Percentiles rank a stretch among this genome's conserved stretches.
phyloP scores from a whole-genome alignment of 2,888 invertebrate genomes.

The Apotomis betuletana region DNA sequence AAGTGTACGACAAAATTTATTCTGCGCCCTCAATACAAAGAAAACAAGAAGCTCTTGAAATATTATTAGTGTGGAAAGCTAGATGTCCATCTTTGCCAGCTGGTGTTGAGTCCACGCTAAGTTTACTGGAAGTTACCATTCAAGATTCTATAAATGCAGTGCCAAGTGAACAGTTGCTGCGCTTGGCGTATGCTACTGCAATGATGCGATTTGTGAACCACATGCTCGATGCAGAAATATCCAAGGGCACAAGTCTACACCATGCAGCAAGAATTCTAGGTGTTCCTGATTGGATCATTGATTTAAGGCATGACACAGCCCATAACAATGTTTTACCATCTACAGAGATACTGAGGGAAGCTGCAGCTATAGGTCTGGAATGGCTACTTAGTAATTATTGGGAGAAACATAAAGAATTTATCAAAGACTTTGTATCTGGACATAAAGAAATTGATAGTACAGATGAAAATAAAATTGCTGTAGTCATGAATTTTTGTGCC shows the following conservation, averaged over 20 bases:
- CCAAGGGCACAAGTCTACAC: slow-evolving; percentile 80
- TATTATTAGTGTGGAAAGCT: slow-evolving; percentile 83
- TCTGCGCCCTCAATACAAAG: slow-evolving; percentile 54
- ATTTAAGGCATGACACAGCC: slow-evolving; percentile 90
- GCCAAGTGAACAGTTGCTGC: slow-evolving; percentile 73
- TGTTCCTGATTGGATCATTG: slow-evolving; percentile 91
- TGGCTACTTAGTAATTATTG: slow-evolving; percentile 89
- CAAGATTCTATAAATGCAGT: slow-evolving; percentile 59
- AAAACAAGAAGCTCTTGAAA: slow-evolving; percentile 72
- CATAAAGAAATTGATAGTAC: slow-evolving; percentile 53
- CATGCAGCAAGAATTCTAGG: slow-evolving; percentile 85
- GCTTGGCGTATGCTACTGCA: slow-evolving; percentile 85
- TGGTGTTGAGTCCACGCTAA: slow-evolving; percentile 85
- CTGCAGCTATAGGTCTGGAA: slow-evolving; percentile 83
- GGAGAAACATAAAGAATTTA: slow-evolving; percentile 79
- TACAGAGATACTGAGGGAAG: slow-evolving; percentile 84
- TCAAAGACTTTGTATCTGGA: slow-evolving; percentile 73
- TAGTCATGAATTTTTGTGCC: slow-evolving; percentile 67
- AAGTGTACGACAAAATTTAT: slow-evolving; percentile 76
- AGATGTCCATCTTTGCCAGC: slow-evolving; percentile 82
- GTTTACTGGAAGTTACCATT: slow-evolving; percentile 80
- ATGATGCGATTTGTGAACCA: slow-evolving; percentile 87
- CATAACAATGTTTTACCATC: slow-evolving; percentile 88
- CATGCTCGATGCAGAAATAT: slow-evolving; percentile 82
- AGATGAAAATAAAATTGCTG: slow-evolving; percentile 61